These are phyloP conservation scores for Thecophora atra DNA, from an alignment of 2,888 invertebrate species.

Conservation along the genomic window DNA sequence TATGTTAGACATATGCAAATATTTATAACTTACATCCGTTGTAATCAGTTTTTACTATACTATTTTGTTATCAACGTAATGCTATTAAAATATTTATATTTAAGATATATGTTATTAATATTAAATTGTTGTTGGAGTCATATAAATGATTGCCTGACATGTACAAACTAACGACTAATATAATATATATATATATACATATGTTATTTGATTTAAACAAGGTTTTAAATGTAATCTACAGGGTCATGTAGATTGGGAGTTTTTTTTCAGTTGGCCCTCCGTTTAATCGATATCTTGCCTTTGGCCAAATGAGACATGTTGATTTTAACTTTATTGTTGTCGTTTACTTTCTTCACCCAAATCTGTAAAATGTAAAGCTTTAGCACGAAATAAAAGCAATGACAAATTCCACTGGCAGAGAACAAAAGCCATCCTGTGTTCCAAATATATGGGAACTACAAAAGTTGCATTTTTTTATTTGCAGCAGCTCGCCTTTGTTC, in stretches of 20 bases:
- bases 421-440: background rate
- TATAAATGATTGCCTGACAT: slow-evolving; percentile 31
- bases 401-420: background rate
- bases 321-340: slow-evolving; percentile 83
- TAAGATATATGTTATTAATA: slow-evolving; percentile 20
- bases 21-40: background rate
- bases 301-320: slow-evolving; percentile 84
- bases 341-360: slow-evolving; percentile 86
- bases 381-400: background rate
- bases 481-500: background rate
- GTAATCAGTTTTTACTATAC: background rate
- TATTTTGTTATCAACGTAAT: slow-evolving; percentile 22
- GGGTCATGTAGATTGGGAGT: slow-evolving; percentile 3
- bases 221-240: slow-evolving; percentile 19
- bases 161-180: slow-evolving; percentile 23
- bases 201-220: background rate
- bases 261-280: slow-evolving; percentile 76
- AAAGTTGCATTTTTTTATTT: background rate
- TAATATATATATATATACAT: slow-evolving; percentile 11
- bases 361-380: slow-evolving; percentile 72
- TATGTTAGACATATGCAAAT: background rate
- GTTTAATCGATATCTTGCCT: slow-evolving; percentile 87
- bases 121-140: slow-evolving; percentile 18
- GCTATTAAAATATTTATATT: slow-evolving; percentile 6
- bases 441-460: too few relatives aligned